Percentiles rank a stretch among this genome's conserved stretches.
phyloP scores from a whole-genome alignment of 92 coral and sea anemone genomes.

The Blastomussa wellsi region DNA sequence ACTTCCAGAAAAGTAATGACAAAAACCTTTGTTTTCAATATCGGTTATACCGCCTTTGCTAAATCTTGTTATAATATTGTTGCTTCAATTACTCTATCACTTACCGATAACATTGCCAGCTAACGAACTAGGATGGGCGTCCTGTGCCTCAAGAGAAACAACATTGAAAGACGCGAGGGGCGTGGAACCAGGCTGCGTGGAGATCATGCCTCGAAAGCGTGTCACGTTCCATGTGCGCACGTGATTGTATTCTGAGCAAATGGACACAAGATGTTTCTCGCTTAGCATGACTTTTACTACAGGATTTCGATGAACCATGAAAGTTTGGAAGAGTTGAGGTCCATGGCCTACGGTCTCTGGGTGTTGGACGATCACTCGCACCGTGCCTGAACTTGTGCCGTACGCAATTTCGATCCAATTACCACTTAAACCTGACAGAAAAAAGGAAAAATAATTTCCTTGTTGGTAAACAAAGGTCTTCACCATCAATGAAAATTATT shows the following conservation, averaged over 20 bases:
- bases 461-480: neutral
- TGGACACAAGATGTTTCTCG: conserved; percentile 94
- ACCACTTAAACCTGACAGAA: conserved; percentile 82
- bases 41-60: too few species aligned
- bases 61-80: too few species aligned
- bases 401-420: conserved; percentile 99
- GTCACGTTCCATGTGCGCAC: conserved; percentile 99
- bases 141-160: conserved; percentile 91
- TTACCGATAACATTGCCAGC: conserved; percentile 93
- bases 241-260: conserved; percentile 93
- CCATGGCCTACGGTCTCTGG: conserved; percentile 99
- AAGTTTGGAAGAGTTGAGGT: conserved; percentile 97
- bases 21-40: too few species aligned
- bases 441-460: neutral
- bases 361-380: conserved; percentile 95
- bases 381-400: conserved; percentile 97
- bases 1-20: too few species aligned
- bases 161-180: conserved; percentile 99
- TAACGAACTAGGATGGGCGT: conserved; percentile 87
- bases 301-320: conserved; percentile 97
- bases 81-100: neutral
- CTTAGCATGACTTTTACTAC: conserved; percentile 96
- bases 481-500: neutral
- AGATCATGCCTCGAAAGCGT: conserved; percentile 98
- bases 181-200: conserved; percentile 99